Conservation (phyloP, 1,140 invertebrate species). For the Anastrepha obliqua region DNA sequence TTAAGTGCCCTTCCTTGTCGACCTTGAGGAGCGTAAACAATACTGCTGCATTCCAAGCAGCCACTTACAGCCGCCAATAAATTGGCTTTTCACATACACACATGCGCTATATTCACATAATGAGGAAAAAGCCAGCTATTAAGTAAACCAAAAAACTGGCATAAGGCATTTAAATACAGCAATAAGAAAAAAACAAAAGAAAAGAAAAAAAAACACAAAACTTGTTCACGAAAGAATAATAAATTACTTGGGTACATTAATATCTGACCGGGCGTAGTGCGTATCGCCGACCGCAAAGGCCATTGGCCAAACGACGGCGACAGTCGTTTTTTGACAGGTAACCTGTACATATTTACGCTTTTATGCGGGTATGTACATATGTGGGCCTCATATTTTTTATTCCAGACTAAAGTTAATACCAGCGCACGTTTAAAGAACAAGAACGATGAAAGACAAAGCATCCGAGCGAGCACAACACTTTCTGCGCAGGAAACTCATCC, state of each 20-base stretch:
- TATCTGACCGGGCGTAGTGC: not conserved
- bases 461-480: too few relatives aligned
- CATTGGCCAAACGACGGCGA: not conserved
- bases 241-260: not conserved
- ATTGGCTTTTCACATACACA: not conserved
- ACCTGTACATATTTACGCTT: not conserved
- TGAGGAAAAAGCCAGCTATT: not conserved
- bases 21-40: conserved; percentile 22
- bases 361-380: not conserved
- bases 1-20: conserved; percentile 20
- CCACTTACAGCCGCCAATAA: not conserved
- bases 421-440: not conserved
- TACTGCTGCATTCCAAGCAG: not conserved
- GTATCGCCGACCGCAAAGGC: not conserved
- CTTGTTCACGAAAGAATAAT: not conserved
- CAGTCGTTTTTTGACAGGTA: not conserved
- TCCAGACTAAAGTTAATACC: not conserved
- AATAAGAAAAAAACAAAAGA: not conserved
- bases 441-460: not conserved
- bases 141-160: not conserved
- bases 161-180: not conserved
- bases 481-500: not conserved
- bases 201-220: conserved; percentile 5
- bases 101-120: not conserved
- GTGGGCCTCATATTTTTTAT: too few relatives aligned